phyloP scores from a whole-genome alignment of 2,113 vertebrate genomes.

The Aythya baeri region DNA sequence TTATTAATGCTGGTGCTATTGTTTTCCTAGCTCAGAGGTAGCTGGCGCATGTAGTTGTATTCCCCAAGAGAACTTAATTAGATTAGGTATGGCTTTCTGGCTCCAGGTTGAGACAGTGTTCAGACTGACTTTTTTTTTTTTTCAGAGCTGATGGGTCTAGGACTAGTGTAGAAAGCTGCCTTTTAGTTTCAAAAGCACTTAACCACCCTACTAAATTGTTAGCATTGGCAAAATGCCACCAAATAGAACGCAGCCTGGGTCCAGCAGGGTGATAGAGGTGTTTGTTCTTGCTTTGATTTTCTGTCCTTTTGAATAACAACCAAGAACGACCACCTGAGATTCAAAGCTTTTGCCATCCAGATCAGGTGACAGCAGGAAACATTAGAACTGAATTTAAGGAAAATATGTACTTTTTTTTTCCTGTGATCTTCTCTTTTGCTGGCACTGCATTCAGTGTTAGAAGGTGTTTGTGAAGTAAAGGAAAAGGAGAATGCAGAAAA shows the following conservation, averaged over 20 bases:
- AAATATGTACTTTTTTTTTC: not conserved
- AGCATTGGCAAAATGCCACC: not conserved
- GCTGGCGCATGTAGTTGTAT: fast-evolving
- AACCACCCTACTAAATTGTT: not conserved
- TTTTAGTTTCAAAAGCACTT: conserved; percentile 5
- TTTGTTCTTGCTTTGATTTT: not conserved
- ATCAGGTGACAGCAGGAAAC: not conserved
- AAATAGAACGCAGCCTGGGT: not conserved
- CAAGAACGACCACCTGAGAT: not conserved
- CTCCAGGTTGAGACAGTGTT: not conserved
- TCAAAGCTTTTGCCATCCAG: not conserved
- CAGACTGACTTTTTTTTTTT: not conserved
- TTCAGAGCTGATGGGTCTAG: not conserved
- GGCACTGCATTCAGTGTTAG: not conserved
- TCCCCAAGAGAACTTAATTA: not conserved
- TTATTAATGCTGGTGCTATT: not conserved
- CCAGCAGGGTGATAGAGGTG: not conserved
- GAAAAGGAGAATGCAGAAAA: not conserved
- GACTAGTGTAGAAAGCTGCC: not conserved
- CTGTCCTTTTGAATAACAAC: not conserved
- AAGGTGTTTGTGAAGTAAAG: not conserved
- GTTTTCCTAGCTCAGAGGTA: not conserved
- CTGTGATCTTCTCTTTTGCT: not conserved
- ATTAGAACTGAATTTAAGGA: not conserved
- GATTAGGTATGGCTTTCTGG: not conserved